Evolutionary conservation across 2,888 invertebrate genomes (phyloP).

Genomic region (Yponomeuta plumbellus): DNA sequence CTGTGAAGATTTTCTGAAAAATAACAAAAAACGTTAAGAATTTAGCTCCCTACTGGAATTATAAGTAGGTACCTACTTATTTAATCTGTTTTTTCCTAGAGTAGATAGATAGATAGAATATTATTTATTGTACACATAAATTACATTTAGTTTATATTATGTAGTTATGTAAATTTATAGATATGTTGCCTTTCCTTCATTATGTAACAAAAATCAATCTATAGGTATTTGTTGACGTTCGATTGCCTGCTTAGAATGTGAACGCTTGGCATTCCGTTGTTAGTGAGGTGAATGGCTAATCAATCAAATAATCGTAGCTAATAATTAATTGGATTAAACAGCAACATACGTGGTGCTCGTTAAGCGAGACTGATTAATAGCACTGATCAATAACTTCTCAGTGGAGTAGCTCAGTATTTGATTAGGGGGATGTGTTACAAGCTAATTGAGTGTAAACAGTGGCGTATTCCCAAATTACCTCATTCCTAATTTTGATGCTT

Average conservation of each 20-base stretch:
- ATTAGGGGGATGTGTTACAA: background rate
- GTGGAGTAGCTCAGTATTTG: slow-evolving; percentile 1
- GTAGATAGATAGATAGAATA: too few species aligned
- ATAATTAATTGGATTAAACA: slow-evolving; percentile 37
- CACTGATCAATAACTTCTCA: slow-evolving; percentile 22
- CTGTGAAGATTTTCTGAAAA: too few species aligned
- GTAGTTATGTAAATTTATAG: too few species aligned
- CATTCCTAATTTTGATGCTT: too few species aligned
- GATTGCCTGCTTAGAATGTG: background rate
- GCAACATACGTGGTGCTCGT: slow-evolving; percentile 32
- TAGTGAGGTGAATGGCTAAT: slow-evolving; percentile 15
- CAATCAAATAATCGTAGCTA: slow-evolving; percentile 40
- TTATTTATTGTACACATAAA: too few species aligned
- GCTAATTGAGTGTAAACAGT: background rate
- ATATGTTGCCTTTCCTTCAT: background rate
- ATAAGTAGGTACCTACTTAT: too few species aligned
- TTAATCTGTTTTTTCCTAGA: too few species aligned
- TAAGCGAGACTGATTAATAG: slow-evolving; percentile 32
- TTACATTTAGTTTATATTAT: too few species aligned
- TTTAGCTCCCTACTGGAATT: too few species aligned
- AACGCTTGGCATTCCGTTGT: background rate
- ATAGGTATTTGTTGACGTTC: background rate
- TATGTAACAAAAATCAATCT: background rate
- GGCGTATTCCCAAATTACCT: too few species aligned
- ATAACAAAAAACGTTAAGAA: too few species aligned